Conservation (phyloP, 2,888 invertebrate species). For the Papilio gigon region DNA sequence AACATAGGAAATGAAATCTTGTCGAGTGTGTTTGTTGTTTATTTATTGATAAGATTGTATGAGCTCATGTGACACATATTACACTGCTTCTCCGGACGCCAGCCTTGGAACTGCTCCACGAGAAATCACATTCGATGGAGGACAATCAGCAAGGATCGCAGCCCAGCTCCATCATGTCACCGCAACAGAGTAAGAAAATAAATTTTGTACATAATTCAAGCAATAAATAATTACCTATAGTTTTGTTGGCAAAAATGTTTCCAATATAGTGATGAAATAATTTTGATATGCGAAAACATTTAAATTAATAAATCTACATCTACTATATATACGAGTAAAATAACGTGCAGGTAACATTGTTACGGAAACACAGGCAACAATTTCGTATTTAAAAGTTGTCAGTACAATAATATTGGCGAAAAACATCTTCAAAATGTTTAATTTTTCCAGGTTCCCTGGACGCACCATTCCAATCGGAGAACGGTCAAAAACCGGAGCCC, state of each 20-base stretch:
- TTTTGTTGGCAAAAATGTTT: no score
- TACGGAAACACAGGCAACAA: no score
- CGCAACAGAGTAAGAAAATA: slow-evolving; percentile 70
- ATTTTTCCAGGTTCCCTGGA: slow-evolving; percentile 68
- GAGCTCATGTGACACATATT: slow-evolving; percentile 26
- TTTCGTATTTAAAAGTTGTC: no score
- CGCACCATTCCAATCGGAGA: slow-evolving; percentile 66
- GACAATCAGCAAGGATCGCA: slow-evolving; percentile 71
- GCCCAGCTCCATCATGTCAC: slow-evolving; percentile 75
- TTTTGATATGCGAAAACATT: no score
- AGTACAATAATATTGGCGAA: no score
- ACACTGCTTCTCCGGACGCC: slow-evolving; percentile 45
- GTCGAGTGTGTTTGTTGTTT: slow-evolving; percentile 30
- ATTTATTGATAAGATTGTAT: slow-evolving; percentile 37
- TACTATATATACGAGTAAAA: no score
- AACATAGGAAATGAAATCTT: slow-evolving; percentile 31
- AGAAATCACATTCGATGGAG: slow-evolving; percentile 83
- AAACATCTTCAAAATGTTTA: slow-evolving; percentile 2
- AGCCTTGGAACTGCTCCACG: slow-evolving; percentile 87
- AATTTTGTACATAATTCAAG: neutral
- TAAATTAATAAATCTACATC: no score
- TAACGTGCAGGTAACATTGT: no score
- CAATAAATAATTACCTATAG: no score
- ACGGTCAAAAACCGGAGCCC: slow-evolving; percentile 67
- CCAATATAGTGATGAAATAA: no score